Evolutionary conservation across 2,113 vertebrate genomes (phyloP), one percentile per base, ranked within the genome.

Genomic region (Aptenodytes forsteri): DNA sequence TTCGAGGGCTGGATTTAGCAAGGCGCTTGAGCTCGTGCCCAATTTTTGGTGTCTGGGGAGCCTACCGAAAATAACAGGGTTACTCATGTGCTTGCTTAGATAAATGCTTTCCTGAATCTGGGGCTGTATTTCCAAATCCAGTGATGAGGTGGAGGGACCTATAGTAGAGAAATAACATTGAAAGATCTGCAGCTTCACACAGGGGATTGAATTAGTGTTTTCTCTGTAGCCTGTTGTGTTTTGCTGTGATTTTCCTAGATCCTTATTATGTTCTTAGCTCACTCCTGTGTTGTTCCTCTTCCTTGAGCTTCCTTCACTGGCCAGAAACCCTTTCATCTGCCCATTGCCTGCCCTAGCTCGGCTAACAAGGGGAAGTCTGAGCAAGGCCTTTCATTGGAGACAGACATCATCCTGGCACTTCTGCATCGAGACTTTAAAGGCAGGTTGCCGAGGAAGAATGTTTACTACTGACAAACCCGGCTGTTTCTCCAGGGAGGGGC

Each of bases 331-430:
- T 61, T 79, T n/a, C 20, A 34, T 29, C 21, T 62, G 32, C 62
- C 62, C 27, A 1, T 52, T 19, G 40, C 47, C 32, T 49, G 30
- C 13, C n/a, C 0, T 2, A 19, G 52, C 67, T 76, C 0, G 1
- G n/a, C 22, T 81, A 13, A 54, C 11, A 13, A 23, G 49, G 32
- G 44, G 12, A 73, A 55, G 9, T 11, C 54, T 66, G 46, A 56
- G 13, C 27, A 56, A 34, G 22, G 47, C 19, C 7, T 4, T 61
- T 86, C 56, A 3, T 18, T 66, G 16, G 65, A 62, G 56, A 34
- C 52, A 44, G 54, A 34, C 16, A 16, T 56, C 25, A 30, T 22
- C 16, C 23, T 49, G 0, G 0, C 27, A 8, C 26, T 88, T 69
- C 77, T 59, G 40, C 38, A 16, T 2, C 2, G 1, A 65, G 73